A percentile compares a stretch with the other conserved stretches of the same genome.
Evolutionary conservation across 2,113 vertebrate genomes (phyloP).

Genomic region (Pseudolaguvia tuberculata): DNA sequence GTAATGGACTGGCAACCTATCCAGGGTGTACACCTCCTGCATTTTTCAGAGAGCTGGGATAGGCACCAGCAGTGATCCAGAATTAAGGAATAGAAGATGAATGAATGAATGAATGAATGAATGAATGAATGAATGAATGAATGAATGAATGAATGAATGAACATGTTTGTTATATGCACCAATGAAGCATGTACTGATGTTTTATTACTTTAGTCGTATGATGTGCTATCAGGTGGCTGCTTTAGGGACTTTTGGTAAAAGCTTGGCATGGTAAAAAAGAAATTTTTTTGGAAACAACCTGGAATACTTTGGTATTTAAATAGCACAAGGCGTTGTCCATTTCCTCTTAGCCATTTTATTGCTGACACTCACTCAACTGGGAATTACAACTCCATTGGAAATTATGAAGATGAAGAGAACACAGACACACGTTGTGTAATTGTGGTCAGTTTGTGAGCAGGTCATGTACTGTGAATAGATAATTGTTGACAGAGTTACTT

Average conservation of each 20-base stretch:
- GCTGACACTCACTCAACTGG: conserved; percentile 61
- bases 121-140: no score
- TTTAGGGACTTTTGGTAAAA: conserved; percentile 62
- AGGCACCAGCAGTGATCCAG: no score
- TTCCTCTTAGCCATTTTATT: conserved; percentile 58
- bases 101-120: no score
- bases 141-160: neutral
- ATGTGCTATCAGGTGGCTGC: conserved; percentile 62
- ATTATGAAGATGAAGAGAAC: conserved; percentile 64
- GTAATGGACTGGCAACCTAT: no score
- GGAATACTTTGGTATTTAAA: conserved; percentile 65
- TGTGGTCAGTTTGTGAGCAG: conserved; percentile 58
- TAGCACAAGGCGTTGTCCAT: conserved; percentile 59
- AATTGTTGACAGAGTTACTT: conserved; percentile 64
- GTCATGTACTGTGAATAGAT: conserved; percentile 55
- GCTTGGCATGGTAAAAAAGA: conserved; percentile 56
- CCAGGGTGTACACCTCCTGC: no score
- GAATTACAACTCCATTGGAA: conserved; percentile 72
- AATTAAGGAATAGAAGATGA: no score
- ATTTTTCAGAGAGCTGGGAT: no score
- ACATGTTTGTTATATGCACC: neutral
- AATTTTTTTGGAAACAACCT: conserved; percentile 61
- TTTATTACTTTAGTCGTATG: conserved; percentile 58
- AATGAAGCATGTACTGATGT: conserved; percentile 41
- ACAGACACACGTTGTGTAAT: conserved; percentile 65